A percentile compares a stretch with the other conserved stretches of the same genome.
Evolutionary conservation across 2,888 invertebrate genomes (phyloP).

Genomic region (Fissipunctia ypsillon): DNA sequence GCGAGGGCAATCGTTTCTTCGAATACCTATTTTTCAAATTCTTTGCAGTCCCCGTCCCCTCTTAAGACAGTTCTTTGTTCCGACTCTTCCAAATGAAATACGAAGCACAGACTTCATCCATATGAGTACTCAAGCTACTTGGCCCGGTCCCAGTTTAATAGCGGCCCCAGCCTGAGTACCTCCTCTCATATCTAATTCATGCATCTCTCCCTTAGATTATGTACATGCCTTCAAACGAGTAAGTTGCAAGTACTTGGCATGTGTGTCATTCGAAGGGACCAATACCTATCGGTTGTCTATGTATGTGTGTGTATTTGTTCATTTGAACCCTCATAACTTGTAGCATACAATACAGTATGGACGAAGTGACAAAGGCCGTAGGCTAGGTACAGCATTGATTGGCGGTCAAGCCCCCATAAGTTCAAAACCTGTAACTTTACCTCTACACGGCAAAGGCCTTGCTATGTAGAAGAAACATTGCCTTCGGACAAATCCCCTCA

Average conservation of each 20-base stretch:
- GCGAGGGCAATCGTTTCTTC: no score
- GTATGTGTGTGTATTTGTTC: no score
- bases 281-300: not conserved
- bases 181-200: not conserved
- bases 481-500: no score
- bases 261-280: not conserved
- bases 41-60: no score
- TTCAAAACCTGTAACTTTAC: not conserved
- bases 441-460: not conserved
- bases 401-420: not conserved
- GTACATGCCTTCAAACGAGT: no score
- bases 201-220: not conserved
- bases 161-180: no score
- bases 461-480: not conserved
- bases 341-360: conserved; percentile 11
- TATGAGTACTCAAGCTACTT: no score
- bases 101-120: not conserved
- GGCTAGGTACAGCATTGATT: not conserved
- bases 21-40: no score
- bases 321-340: not conserved
- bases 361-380: not conserved
- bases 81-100: not conserved
- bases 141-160: no score
- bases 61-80: not conserved
- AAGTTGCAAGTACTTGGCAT: not conserved